Conservation (phyloP, 1,140 invertebrate genomes). For the Saxidomus purpurata region DNA sequence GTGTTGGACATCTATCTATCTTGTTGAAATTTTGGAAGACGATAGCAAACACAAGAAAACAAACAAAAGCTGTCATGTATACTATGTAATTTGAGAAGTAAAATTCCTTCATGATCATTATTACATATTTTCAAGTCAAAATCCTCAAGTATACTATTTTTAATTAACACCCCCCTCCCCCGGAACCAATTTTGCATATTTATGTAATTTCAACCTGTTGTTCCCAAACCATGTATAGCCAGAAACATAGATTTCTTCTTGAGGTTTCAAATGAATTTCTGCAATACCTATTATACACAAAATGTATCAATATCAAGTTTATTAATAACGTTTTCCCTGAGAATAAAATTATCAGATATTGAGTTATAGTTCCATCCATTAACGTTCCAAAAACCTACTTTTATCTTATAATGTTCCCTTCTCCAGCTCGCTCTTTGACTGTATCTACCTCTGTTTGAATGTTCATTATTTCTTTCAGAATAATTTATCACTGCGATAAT, state of each 20-base stretch:
- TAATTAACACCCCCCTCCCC: neutral
- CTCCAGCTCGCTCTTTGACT: neutral
- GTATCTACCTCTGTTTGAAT: neutral
- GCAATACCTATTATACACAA: neutral
- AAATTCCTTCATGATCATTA: neutral
- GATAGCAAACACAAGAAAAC: neutral
- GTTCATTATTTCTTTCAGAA: neutral
- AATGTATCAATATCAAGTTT: neutral
- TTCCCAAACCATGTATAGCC: neutral
- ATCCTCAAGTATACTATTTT: neutral
- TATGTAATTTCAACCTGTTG: neutral
- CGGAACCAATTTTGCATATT: neutral
- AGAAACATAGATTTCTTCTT: neutral
- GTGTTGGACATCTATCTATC: neutral
- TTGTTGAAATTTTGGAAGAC: neutral
- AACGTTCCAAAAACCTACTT: neutral
- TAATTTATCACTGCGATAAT: neutral
- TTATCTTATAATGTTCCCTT: neutral
- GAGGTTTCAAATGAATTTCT: neutral
- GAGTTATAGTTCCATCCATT: neutral
- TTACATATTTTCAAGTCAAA: neutral
- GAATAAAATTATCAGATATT: neutral
- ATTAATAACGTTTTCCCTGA: neutral
- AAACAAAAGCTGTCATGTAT: neutral
- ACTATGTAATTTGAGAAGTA: neutral